A percentile compares a stretch with the other conserved stretches of the same genome.
Evolutionary conservation across 2,888 invertebrate species (phyloP).

Genomic region (Tyria jacobaeae): DNA sequence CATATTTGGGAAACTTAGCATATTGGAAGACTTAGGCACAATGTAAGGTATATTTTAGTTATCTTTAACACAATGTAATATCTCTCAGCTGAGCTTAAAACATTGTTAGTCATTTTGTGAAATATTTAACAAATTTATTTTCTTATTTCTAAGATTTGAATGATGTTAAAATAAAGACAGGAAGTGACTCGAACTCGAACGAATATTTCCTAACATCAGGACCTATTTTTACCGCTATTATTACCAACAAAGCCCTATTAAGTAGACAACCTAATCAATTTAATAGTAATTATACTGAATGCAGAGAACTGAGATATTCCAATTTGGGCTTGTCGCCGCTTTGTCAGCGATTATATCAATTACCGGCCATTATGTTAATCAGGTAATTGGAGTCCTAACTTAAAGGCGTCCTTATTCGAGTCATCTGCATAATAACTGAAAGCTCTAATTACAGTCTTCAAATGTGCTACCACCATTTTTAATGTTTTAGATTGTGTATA

Average conservation of each 20-base stretch:
- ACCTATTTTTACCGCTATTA: too few relatives aligned
- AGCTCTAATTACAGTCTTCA: constrained; percentile 26
- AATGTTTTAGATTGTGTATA: constrained; percentile 1
- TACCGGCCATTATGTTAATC: constrained; percentile 50
- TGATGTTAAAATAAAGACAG: too few relatives aligned
- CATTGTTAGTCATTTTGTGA: too few relatives aligned
- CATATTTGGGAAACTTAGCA: too few relatives aligned
- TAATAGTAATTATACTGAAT: constrained; percentile 31
- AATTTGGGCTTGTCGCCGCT: constrained; percentile 32
- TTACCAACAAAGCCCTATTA: background rate
- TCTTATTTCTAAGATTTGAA: too few relatives aligned
- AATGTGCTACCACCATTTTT: background rate
- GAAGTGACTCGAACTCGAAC: too few relatives aligned
- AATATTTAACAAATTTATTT: too few relatives aligned
- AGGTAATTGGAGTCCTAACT: constrained; percentile 37
- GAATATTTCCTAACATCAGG: too few relatives aligned
- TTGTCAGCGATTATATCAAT: constrained; percentile 49
- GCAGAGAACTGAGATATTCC: constrained; percentile 35
- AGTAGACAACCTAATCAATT: constrained; percentile 17
- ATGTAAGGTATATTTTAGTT: too few relatives aligned
- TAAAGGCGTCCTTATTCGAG: constrained; percentile 30
- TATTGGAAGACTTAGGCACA: too few relatives aligned
- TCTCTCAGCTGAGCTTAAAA: too few relatives aligned
- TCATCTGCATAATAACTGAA: constrained; percentile 41
- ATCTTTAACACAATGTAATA: too few relatives aligned